These are phyloP conservation scores for Anguilla pacifica DNA, from an alignment of 2,797 vertebrate genomes.

Conservation along the genomic window DNA sequence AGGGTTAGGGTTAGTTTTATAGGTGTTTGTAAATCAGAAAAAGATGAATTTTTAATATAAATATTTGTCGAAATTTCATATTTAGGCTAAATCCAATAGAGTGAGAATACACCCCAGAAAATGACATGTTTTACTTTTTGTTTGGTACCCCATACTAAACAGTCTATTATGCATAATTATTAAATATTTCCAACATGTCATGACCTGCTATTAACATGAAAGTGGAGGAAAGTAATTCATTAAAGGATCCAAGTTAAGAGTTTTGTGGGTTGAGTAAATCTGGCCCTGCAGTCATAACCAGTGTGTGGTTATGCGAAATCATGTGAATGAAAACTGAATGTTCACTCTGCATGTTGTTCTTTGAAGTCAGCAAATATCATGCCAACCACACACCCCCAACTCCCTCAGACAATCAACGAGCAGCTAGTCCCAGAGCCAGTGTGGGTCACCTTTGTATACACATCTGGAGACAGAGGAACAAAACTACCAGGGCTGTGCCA, in stretches of 20 bases:
- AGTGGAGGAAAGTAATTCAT: background rate
- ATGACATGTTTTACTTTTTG: too few relatives aligned
- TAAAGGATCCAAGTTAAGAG: background rate
- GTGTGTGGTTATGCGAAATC: background rate
- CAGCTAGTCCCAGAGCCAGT: background rate
- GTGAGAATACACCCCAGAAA: too few relatives aligned
- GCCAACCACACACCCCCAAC: background rate
- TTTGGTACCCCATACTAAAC: too few relatives aligned
- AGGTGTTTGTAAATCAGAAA: too few relatives aligned
- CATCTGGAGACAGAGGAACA: background rate
- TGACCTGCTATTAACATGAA: background rate
- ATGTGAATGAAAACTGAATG: background rate
- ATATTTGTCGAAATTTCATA: too few relatives aligned
- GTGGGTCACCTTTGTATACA: background rate
- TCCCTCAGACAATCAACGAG: background rate
- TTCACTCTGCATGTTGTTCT: background rate
- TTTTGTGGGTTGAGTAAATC: background rate
- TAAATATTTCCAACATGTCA: too few relatives aligned
- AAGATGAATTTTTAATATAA: too few relatives aligned
- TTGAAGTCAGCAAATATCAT: background rate
- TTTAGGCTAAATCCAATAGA: too few relatives aligned
- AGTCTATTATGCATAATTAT: too few relatives aligned
- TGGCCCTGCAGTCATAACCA: background rate
- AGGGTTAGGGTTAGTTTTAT: too few relatives aligned
- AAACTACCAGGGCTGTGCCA: background rate